Evolutionary conservation across 2,888 invertebrate genomes (phyloP), one percentile per base, ranked within the genome.

Genomic region (Drosophila melanosoma): DNA sequence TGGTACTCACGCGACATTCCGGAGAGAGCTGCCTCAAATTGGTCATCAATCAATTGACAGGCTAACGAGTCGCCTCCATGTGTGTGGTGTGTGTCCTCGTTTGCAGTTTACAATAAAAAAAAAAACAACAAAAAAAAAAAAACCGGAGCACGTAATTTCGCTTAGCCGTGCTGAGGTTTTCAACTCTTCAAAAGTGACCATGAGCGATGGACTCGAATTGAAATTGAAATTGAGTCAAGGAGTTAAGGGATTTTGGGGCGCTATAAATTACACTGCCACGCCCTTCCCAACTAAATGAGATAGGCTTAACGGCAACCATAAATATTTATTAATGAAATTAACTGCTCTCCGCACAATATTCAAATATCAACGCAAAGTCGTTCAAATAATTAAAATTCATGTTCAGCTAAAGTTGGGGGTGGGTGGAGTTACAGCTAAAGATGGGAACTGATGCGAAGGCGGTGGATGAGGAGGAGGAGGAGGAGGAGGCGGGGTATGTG

Each of bases 261-360:
- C 73, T 68, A 75, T 76, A 67, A 84, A 87, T 74, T 73, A 84
- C 75, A 69, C 10, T 33, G 76, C 82, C 76, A 82, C 78, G 82
- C 66, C 58, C 26, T 32, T 17, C 7, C 23, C 36, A 29, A 29
- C 26, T 6, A 51, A 33, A 45, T 45, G 26, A 15, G 23, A 65
- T 64, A 80, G 76, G 80, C 80, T 80, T 76, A 77, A 71, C 76
- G 66, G 74, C 74, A 74, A 75, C 84, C 91, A 91, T 91, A 91
- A 91, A 91, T 91, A 91, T 91, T 90, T 91, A 90, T 91, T 91
- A 91, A 91, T 90, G 86, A 89, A 91, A 91, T 91, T 91, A 91
- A 91, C 91, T 79, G 76, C 74, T 51, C 36, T 69, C 81, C 79
- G 54, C 78, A 80, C 78, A 82, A 89, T 83, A 85, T 90, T 89